Percentiles rank a stretch among this genome's conserved stretches.
phyloP scores from a whole-genome alignment of 1,140 invertebrate genomes.

The Temnothorax nylanderi region DNA sequence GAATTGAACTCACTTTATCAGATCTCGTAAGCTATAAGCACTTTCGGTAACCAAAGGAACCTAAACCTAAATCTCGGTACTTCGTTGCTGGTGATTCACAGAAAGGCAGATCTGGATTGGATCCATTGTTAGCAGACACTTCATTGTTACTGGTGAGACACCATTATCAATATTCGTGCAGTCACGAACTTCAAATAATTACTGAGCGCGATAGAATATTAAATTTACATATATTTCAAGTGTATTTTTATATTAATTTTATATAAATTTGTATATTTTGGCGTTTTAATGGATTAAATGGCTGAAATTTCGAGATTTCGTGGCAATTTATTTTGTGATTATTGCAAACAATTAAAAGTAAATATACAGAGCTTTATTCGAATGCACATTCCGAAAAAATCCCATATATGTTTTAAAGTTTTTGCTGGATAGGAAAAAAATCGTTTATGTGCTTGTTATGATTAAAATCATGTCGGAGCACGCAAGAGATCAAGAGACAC shows the following conservation, averaged over 20 bases:
- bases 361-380: no score
- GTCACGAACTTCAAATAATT: neutral
- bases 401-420: neutral
- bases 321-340: neutral
- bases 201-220: neutral
- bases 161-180: neutral
- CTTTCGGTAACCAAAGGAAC: no score
- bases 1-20: neutral
- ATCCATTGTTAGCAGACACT: neutral
- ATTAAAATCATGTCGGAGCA: neutral
- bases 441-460: neutral
- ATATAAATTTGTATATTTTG: neutral
- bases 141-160: neutral
- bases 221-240: neutral
- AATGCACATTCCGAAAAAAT: neutral
- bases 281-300: neutral
- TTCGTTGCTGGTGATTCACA: neutral
- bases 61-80: no score
- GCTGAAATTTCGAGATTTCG: neutral
- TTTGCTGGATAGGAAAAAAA: neutral
- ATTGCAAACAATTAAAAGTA: neutral
- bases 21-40: no score
- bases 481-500: no score
- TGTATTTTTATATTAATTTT: neutral
- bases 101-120: neutral